Evolutionary conservation across 2,888 invertebrate species (phyloP), one percentile per base, ranked within the genome.

Genomic region (Scotopteryx bipunctaria): DNA sequence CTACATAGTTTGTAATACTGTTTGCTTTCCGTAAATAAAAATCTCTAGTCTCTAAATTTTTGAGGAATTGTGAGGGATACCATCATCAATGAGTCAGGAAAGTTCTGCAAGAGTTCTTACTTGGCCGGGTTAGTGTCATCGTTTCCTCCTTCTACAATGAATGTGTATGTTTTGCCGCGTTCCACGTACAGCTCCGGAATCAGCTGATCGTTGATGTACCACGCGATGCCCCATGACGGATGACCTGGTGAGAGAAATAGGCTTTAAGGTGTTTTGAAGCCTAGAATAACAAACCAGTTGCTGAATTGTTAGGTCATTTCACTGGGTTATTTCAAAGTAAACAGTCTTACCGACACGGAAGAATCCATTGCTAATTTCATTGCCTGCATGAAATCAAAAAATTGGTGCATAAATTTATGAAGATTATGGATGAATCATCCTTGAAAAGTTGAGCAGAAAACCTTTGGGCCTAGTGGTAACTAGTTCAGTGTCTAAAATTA

Each of bases 131-230:
- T 95, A 17, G 94, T 92, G 42, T 93, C 91, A 75, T 97, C 95
- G 62, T 94, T 93, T 5, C 97, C 96, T 27, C 97, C 97, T 82
- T 98, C 97, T 0, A 98, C 94, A 15, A 93, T 79, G 79, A 98
- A 98, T 21, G 94, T 95, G 85, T 98, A 97, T 0, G 94, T 96
- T 73, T 94, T 93, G 1, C 97, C 97, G 35, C 97, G 91, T 76
- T 97, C 96, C 55, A 98, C 95, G 42, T 95, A 95, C 19, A 98
- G 87, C 85, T 98, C 97, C 0, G 98, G 98, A 60, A 97, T 96
- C 13, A 98, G 92, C 60, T 94, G 91, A 70, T 97, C 97, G 83
- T 98, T 97, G 73, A 98, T 94, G 88, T 97, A 98, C 97, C 97
- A 98, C 11, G 96, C 95, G 58, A 97, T 96, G 49, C 97, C 97